Percentiles rank a stretch among this genome's conserved stretches.
Conservation (phyloP, 2,113 vertebrate species). For the Lepus europaeus region DNA sequence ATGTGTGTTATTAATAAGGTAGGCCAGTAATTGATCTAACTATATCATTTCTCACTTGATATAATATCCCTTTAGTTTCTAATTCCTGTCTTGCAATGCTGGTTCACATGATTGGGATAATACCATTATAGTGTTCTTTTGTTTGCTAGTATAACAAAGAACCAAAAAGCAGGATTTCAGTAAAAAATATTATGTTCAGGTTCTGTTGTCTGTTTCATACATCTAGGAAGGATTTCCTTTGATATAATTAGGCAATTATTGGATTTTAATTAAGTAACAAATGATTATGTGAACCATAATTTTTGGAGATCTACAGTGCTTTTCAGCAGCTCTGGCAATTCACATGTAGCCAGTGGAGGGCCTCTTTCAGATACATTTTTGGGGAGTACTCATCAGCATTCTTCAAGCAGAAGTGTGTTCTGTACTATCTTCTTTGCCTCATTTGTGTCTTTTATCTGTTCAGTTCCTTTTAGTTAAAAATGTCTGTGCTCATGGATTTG, state of each 20-base stretch:
- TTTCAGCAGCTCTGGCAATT: conserved; percentile 26
- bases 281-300: conserved; percentile 68
- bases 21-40: conserved; percentile 70
- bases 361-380: background rate
- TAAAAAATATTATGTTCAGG: conserved; percentile 64
- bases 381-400: conserved; percentile 42
- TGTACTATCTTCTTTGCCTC: background rate
- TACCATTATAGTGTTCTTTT: conserved; percentile 68
- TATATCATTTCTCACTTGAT: conserved; percentile 70
- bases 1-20: conserved; percentile 63
- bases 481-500: background rate
- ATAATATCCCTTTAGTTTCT: conserved; percentile 64
- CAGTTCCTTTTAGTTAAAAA: conserved; percentile 54
- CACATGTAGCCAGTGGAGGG: background rate
- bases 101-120: conserved; percentile 61
- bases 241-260: conserved; percentile 71
- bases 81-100: conserved; percentile 57
- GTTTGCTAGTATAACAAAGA: conserved; percentile 69
- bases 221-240: conserved; percentile 72
- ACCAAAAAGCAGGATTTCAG: conserved; percentile 73
- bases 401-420: conserved; percentile 22
- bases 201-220: conserved; percentile 62
- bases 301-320: conserved; percentile 57
- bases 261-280: conserved; percentile 76
- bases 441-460: conserved; percentile 46